Evolutionary conservation across 2,888 invertebrate species (phyloP), one percentile per base, ranked within the genome.

Genomic region (Synanthedon formicaeformis): DNA sequence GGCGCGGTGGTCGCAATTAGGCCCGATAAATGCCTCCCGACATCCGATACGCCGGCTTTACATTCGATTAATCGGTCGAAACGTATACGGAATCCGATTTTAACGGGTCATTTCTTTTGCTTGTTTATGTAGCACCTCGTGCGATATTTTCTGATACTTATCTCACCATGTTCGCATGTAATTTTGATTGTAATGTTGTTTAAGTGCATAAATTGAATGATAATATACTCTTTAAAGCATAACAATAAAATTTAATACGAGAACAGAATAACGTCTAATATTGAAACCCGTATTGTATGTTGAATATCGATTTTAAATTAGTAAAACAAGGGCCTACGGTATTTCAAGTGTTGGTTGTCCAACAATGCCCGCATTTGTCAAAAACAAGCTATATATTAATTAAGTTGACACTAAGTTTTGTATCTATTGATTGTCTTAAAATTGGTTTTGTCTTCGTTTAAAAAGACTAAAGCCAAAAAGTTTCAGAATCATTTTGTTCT

Each of bases 1-100:
- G 76, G 73, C 66, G 64, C 71, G 78, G 81, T 79, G 79, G 79
- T 78, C 78, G 80, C 80, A 85, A 84, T 85, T 83, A 84, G 82
- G 77, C 71, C 63, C 75, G 77, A 82, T 85, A 83, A 85, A 83
- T 79, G 78, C 79, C 64, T 34, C 69, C 73, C 71, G 78, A 78
- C 77, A 78, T 71, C 69, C 75, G 78, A 80, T 75, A 77, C 75
- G 70, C 66, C 65, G 71, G 65, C 67, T 72, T 75, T 73, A 76
- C 75, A 74, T 76, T 75, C 75, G 77, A 79, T 79, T 81, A 81
- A 81, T 81, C 78, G 78, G 67, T 72, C 61, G 72, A 73, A 77
- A 71, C 69, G 75, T 71, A 76, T 68, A 75, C 66, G 67, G 74
- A 74, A 78, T 78, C 73, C 68, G 73, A 78, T 73, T 81, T 78